phyloP scores from a whole-genome alignment of 2,113 vertebrate species.

The Grammomys dolichurus region DNA sequence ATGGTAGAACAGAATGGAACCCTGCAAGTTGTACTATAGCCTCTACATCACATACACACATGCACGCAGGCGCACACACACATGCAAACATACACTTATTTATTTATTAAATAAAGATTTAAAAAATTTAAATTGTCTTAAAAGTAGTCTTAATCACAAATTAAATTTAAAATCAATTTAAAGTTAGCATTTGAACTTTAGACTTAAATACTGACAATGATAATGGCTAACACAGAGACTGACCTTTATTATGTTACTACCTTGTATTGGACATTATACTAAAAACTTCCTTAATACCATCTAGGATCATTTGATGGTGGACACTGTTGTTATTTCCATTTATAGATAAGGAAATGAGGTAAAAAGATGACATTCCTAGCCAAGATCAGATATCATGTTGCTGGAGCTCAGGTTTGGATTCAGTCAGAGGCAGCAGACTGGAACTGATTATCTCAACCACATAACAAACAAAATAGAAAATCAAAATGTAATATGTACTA shows the following conservation, averaged over 20 bases:
- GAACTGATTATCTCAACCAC: background rate
- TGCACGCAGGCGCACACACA: background rate
- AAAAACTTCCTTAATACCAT: background rate
- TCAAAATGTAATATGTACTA: background rate
- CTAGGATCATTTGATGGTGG: background rate
- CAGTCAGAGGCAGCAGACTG: background rate
- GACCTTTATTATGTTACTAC: background rate
- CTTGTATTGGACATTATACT: background rate
- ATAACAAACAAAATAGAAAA: constrained; percentile 20
- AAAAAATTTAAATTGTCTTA: background rate
- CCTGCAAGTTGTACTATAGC: background rate
- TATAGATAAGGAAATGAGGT: background rate
- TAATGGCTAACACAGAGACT: background rate
- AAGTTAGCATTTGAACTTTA: background rate
- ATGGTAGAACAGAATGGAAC: background rate
- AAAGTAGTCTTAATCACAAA: background rate
- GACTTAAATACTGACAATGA: background rate
- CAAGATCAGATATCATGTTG: background rate
- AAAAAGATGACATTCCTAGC: background rate
- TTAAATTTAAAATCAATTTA: background rate
- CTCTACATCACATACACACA: background rate
- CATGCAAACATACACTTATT: background rate
- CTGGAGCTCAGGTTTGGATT: background rate
- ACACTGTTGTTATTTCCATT: background rate
- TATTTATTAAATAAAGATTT: background rate